Conservation (phyloP, 92 coral and sea anemone species). For the Paramuricea clavata region DNA sequence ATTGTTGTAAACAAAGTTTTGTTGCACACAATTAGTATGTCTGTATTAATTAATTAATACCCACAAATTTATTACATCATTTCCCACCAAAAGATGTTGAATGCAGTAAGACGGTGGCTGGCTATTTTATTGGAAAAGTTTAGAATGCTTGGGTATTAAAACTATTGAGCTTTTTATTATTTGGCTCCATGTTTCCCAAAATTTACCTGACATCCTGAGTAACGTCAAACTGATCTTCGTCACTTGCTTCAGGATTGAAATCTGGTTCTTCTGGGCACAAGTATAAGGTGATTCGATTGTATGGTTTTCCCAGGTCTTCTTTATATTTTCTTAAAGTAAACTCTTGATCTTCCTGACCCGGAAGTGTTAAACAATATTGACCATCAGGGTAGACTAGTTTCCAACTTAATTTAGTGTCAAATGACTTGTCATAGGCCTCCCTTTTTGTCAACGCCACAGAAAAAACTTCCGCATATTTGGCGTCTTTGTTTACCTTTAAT, state of each 20-base stretch:
- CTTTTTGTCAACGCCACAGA: constrained; percentile 45
- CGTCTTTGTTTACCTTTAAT: constrained; percentile 35
- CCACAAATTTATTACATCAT: too few species aligned
- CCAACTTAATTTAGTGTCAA: constrained; percentile 40
- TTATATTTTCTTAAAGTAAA: constrained; percentile 51
- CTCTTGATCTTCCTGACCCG: constrained; percentile 50
- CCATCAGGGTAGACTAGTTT: constrained; percentile 52
- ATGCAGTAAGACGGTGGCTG: too few species aligned
- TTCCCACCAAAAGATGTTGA: too few species aligned
- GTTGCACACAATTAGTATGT: too few species aligned
- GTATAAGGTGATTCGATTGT: constrained; percentile 30
- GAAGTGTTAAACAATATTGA: constrained; percentile 35
- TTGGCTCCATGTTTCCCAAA: not conserved
- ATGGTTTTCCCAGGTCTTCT: constrained; percentile 50
- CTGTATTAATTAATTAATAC: too few species aligned
- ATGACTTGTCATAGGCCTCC: constrained; percentile 39
- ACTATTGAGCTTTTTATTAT: not conserved
- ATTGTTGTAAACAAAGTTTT: too few species aligned
- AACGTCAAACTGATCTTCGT: constrained; percentile 4
- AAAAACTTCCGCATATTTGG: constrained; percentile 42
- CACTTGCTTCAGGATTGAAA: not conserved
- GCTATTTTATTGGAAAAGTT: too few species aligned
- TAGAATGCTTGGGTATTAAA: too few species aligned
- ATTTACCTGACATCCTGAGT: not conserved
- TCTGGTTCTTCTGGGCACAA: constrained; percentile 49